Evolutionary conservation across 2,888 invertebrate species (phyloP).

Genomic region (Drosophila picticornis): DNA sequence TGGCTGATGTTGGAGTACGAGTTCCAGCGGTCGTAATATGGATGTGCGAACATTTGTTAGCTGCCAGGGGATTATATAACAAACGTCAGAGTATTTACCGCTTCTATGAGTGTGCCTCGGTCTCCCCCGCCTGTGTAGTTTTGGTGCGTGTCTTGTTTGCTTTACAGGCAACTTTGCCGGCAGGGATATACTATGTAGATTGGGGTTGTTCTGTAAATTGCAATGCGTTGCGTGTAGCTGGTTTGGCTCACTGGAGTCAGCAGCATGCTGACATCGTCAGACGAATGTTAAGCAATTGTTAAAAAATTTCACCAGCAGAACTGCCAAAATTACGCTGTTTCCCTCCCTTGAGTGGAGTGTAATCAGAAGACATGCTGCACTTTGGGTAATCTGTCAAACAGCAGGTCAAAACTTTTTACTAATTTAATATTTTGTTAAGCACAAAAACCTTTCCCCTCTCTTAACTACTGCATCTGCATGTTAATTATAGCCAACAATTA

Average conservation of each 20-base stretch:
- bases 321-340: constrained; percentile 27
- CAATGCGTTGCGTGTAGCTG: constrained; percentile 55
- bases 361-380: constrained; percentile 9
- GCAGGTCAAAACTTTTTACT: constrained; percentile 41
- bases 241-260: neutral
- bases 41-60: constrained; percentile 74
- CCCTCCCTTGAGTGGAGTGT: neutral
- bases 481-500: neutral
- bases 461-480: neutral
- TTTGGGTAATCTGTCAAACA: constrained; percentile 58
- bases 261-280: constrained; percentile 17
- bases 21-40: constrained; percentile 61
- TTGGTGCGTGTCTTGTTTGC: constrained; percentile 44
- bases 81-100: constrained; percentile 68
- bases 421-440: constrained; percentile 52
- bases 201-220: constrained; percentile 58
- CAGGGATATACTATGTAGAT: constrained; percentile 31
- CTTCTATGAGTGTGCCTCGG: constrained; percentile 20
- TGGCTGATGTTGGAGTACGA: neutral
- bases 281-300: constrained; percentile 63
- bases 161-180: constrained; percentile 45
- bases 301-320: constrained; percentile 55
- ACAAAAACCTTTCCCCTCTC: neutral
- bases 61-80: constrained; percentile 74
- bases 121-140: neutral